Evolutionary conservation across 2,888 invertebrate species (phyloP).

Genomic region (Chaetogeoica ovagalla): DNA sequence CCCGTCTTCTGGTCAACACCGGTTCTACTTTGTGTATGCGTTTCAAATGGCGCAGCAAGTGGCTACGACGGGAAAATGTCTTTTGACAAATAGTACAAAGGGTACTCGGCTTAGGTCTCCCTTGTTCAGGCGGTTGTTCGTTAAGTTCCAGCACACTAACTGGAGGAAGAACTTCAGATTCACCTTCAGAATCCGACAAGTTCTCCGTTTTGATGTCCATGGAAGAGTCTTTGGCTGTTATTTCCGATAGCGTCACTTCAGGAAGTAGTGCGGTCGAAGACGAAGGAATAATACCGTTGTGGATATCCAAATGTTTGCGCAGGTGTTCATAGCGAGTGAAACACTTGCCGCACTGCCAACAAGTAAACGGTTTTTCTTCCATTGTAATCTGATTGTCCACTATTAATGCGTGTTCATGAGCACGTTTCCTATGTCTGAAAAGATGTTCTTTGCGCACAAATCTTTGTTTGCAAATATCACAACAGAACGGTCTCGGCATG

Average conservation of each 20-base stretch:
- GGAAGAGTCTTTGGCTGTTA: not conserved
- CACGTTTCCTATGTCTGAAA: conserved; percentile 57
- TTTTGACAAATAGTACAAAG: conserved; percentile 55
- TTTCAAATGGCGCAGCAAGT: conserved; percentile 56
- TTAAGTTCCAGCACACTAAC: conserved; percentile 52
- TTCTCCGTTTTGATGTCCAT: conserved; percentile 25
- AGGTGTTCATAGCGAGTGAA: conserved; percentile 57
- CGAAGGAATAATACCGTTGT: conserved; percentile 53
- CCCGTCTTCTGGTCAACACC: conserved; percentile 39
- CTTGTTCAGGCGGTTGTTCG: conserved; percentile 39
- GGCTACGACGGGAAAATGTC: conserved; percentile 56
- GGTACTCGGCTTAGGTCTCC: conserved; percentile 54
- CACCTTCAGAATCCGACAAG: conserved; percentile 48
- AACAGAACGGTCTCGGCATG: conserved; percentile 55
- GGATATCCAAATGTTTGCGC: conserved; percentile 56
- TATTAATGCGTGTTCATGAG: conserved; percentile 55
- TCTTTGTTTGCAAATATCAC: conserved; percentile 56
- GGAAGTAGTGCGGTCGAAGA: conserved; percentile 51
- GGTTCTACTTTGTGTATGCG: conserved; percentile 55
- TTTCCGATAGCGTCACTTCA: conserved; percentile 54
- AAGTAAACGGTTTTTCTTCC: conserved; percentile 56
- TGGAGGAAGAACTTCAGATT: conserved; percentile 52
- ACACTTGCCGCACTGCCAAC: conserved; percentile 56
- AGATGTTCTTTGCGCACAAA: conserved; percentile 58
- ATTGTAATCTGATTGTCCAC: conserved; percentile 51